Base-by-base conservation (phyloP, 37 sponge, comb jelly and placozoan genomes). In the Halisarca cf. caerulea region DNA sequence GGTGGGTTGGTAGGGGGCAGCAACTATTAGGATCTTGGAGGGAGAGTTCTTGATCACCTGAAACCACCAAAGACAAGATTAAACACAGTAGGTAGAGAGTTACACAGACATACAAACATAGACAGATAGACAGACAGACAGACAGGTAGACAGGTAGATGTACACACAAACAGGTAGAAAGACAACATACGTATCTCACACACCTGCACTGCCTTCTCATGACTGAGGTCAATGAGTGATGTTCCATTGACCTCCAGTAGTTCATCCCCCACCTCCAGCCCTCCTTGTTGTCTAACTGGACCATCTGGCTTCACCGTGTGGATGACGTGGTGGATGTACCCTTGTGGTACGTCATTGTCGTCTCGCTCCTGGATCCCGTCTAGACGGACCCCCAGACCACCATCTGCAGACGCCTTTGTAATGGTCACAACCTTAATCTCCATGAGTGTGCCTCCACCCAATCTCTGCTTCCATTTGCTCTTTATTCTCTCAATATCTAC, bases 341-440 rank as follows among this genome's bases (percentile, higher is more conserved):
- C 81, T 2, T 41, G 11, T 18, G 58, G 80, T 17, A 5, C 47
- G 23, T 84, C 89, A 20, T 45, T 7, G 35, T 88, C 82, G 36
- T 91, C 92, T 5, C 83, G 58, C n/a, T 88, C 85, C 24, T 84
- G 88, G 35, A 81, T 92, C 25, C 86, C 88, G 58, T 92, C 89
- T 89, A 92, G 80, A 4, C 80, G 53, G 35, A 92, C 82, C 24
- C 92, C 92, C 8, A 92, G 82, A n/a, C 90, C 84, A 6, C 40
- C 83, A 33, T 66, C 40, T 7, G 73, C n/a, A 20, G 77, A 37
- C 42, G 77, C 30, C 77, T 74, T 74, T 36, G 32, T 37, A 74
- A 74, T 25, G 18, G 45, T 74, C 44, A 74, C 77, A 1, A 74
- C 44, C 44, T 74, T 74, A 0, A 74, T 25, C 77, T 74, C 77